These are phyloP conservation scores for Caranx ignobilis DNA, from an alignment of 2,113 vertebrate genomes.

Conservation along the genomic window DNA sequence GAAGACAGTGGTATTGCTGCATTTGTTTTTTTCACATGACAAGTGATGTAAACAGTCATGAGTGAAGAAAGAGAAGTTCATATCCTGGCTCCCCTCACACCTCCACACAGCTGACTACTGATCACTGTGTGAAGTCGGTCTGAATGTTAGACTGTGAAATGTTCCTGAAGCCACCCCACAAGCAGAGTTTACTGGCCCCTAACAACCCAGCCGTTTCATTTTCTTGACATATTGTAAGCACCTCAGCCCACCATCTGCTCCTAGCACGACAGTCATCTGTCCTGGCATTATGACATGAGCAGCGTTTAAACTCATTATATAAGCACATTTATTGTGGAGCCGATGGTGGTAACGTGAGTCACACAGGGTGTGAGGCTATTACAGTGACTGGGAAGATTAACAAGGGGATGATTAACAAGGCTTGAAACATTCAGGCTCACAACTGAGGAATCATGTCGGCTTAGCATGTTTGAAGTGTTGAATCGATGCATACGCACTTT, in stretches of 20 bases:
- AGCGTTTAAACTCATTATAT: constrained; percentile 20
- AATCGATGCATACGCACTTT: neutral
- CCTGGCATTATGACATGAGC: neutral
- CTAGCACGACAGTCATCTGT: neutral
- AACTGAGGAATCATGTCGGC: neutral
- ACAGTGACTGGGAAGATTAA: neutral
- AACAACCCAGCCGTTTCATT: constrained; percentile 3
- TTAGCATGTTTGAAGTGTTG: neutral
- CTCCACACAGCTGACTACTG: no score
- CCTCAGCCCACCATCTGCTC: neutral
- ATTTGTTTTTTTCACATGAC: no score
- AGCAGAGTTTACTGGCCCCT: neutral
- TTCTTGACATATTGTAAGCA: neutral
- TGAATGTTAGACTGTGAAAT: no score
- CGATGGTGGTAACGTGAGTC: neutral
- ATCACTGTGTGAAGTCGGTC: no score
- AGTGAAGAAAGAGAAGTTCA: no score
- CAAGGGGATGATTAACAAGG: neutral
- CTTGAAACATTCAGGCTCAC: neutral
- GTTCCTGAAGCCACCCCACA: no score
- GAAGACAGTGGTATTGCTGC: no score
- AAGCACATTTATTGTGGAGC: neutral
- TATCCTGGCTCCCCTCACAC: no score
- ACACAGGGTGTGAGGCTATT: neutral
- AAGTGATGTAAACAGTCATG: no score